phyloP scores from a whole-genome alignment of 2,797 vertebrate species.

The Sebastes diploproa region DNA sequence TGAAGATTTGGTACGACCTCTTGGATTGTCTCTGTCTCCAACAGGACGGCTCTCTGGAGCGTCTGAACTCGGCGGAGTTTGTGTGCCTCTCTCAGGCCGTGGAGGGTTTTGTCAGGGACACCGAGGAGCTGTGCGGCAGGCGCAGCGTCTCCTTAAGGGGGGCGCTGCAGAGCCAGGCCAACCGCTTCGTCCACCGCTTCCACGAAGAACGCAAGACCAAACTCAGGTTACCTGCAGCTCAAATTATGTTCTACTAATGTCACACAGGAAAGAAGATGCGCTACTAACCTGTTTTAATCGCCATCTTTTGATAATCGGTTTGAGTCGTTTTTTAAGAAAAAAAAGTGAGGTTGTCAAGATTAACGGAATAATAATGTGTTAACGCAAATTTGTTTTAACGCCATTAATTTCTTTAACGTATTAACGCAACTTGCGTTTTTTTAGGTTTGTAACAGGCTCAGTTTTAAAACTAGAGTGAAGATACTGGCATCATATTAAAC shows the following conservation, averaged over 20 bases:
- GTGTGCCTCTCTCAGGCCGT: constrained; percentile 91
- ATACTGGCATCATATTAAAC: no score
- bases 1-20: neutral
- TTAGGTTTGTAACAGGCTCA: no score
- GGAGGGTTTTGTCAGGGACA: constrained; percentile 90
- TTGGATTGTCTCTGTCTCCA: neutral
- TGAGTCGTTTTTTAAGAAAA: no score
- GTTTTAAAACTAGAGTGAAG: no score
- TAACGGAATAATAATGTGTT: no score
- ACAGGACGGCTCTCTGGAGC: constrained; percentile 96
- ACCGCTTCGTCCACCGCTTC: constrained; percentile 95
- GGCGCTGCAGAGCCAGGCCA: constrained; percentile 96
- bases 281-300: no score
- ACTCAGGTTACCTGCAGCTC: constrained; percentile 83
- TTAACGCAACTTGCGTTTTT: no score
- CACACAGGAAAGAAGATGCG: neutral
- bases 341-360: no score
- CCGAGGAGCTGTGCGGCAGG: constrained; percentile 90
- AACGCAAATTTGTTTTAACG: no score
- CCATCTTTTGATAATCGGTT: no score
- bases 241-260: neutral
- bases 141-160: constrained; percentile 92
- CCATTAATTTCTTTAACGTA: no score
- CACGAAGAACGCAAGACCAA: constrained; percentile 97
- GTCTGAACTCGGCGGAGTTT: constrained; percentile 92